Evolutionary conservation across 2,797 vertebrate genomes (phyloP).

Genomic region (Urocyon cinereoargenteus): DNA sequence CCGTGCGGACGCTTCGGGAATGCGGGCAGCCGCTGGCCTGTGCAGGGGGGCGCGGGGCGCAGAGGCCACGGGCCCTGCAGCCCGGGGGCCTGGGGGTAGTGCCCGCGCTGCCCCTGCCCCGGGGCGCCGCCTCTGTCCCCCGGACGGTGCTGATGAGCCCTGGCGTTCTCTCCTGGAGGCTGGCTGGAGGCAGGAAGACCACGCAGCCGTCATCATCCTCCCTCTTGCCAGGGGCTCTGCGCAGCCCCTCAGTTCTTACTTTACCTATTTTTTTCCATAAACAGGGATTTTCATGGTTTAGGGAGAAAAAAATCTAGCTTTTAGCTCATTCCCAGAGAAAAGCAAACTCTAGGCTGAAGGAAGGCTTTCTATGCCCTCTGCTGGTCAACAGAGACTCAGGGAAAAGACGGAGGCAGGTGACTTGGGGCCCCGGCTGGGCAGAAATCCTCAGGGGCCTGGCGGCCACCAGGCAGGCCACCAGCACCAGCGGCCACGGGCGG

Average conservation of each 20-base stretch:
- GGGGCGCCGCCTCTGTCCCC: background rate
- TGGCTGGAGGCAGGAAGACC: background rate
- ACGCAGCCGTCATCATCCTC: rapidly evolving
- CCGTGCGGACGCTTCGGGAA: background rate
- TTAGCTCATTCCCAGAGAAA: background rate
- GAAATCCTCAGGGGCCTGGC: background rate
- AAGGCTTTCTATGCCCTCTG: constrained; percentile 81
- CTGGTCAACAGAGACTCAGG: constrained; percentile 58
- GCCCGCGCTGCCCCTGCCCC: background rate
- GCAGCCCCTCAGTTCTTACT: background rate
- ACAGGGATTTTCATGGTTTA: background rate
- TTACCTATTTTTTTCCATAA: background rate
- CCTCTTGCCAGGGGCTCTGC: background rate
- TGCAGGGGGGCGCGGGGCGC: background rate
- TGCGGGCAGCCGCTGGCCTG: background rate
- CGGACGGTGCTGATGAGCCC: background rate
- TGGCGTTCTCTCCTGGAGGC: background rate
- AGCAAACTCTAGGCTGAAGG: background rate
- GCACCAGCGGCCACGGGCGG: background rate
- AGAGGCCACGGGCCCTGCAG: background rate
- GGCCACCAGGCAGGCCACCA: rapidly evolving
- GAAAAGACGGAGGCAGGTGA: background rate
- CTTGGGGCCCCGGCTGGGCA: background rate
- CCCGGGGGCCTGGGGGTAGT: rapidly evolving
- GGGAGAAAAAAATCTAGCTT: background rate